Conservation (phyloP, 2,113 vertebrate genomes). For the Chelonoidis abingdonii region DNA sequence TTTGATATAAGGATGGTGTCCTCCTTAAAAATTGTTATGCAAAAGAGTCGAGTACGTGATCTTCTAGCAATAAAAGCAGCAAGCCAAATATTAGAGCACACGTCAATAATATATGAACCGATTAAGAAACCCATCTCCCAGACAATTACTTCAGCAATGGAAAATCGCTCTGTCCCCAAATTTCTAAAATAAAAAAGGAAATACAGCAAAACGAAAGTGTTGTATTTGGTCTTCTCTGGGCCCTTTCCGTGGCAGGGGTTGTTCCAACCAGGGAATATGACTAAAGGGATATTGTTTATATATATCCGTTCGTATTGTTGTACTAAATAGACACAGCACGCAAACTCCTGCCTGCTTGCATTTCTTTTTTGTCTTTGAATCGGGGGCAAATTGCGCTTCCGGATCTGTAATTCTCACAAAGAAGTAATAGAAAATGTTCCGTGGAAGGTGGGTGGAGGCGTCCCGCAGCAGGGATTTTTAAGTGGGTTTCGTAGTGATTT, state of each 20-base stretch:
- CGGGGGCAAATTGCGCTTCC: slow-evolving; percentile 57
- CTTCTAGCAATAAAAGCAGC: slow-evolving; percentile 65
- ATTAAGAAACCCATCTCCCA: slow-evolving; percentile 73
- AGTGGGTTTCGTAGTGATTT: slow-evolving; percentile 47
- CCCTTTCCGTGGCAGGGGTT: not conserved
- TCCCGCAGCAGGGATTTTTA: slow-evolving; percentile 9
- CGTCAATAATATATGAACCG: slow-evolving; percentile 75
- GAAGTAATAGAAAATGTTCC: slow-evolving; percentile 55
- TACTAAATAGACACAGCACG: slow-evolving; percentile 28
- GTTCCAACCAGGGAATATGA: not conserved
- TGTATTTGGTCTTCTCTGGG: not conserved
- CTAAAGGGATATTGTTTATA: slow-evolving; percentile 20
- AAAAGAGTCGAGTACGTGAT: slow-evolving; percentile 71
- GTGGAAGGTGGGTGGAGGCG: slow-evolving; percentile 40
- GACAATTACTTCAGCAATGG: slow-evolving; percentile 69
- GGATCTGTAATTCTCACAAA: slow-evolving; percentile 58
- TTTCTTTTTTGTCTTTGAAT: slow-evolving; percentile 65
- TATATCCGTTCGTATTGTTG: slow-evolving; percentile 31
- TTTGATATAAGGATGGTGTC: slow-evolving; percentile 58
- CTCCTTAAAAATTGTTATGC: slow-evolving; percentile 77
- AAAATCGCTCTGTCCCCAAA: slow-evolving; percentile 28
- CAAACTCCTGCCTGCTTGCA: slow-evolving; percentile 14
- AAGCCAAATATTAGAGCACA: slow-evolving; percentile 72
- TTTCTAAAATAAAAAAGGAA: slow-evolving; percentile 43
- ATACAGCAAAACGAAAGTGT: not conserved